Evolutionary conservation across 2,888 invertebrate genomes (phyloP).

Genomic region (Sipha maydis): DNA sequence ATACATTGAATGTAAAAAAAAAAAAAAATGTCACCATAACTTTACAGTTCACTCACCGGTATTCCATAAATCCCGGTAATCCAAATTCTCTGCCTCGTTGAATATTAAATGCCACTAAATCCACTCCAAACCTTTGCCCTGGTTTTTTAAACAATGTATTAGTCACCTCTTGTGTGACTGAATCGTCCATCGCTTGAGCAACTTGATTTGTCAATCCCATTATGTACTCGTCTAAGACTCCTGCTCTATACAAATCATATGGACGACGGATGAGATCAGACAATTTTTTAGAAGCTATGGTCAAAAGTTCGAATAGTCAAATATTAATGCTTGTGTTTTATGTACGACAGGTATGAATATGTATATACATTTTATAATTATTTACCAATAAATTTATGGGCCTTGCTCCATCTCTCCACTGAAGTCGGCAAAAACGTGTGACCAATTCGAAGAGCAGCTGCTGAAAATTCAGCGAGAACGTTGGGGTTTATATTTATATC

Average conservation of each 20-base stretch:
- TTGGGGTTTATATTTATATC: conserved; percentile 87
- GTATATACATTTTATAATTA: neutral
- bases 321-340: neutral
- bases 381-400: conserved; percentile 90
- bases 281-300: conserved; percentile 84
- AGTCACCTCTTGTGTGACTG: conserved; percentile 85
- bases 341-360: neutral
- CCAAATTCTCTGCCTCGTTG: conserved; percentile 92
- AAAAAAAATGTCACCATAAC: neutral
- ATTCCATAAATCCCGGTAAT: conserved; percentile 92
- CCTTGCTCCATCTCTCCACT: conserved; percentile 93
- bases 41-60: conserved; percentile 69
- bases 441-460: conserved; percentile 91
- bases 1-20: neutral
- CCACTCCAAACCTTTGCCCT: conserved; percentile 78
- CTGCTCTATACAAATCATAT: conserved; percentile 89
- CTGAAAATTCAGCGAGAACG: conserved; percentile 88
- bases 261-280: conserved; percentile 90
- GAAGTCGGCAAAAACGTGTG: conserved; percentile 91
- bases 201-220: conserved; percentile 95
- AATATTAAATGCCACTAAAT: conserved; percentile 92
- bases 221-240: conserved; percentile 89
- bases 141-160: conserved; percentile 86
- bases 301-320: neutral
- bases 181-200: conserved; percentile 94